Base-by-base conservation (phyloP, 1,140 invertebrate species). In the Pogonognathellus flavescens region DNA sequence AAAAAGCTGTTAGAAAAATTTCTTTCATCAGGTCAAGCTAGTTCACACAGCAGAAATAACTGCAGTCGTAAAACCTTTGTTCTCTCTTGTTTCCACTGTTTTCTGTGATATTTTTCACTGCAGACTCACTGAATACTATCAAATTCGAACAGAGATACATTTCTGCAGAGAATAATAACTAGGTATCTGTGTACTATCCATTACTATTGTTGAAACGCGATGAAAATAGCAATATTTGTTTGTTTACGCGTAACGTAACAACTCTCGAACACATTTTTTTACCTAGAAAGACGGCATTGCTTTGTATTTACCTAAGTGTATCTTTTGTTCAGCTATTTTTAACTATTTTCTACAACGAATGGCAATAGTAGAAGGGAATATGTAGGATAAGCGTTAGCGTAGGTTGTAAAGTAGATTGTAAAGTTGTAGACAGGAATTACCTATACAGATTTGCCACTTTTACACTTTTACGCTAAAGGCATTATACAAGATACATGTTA, bases 181-280 rank as follows among this genome's bases (percentile, higher is more conserved):
- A 41, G 31, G 31, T 41, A 41, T 41, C 31, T 41, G 2, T 41
- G 31, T 41, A 1, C 6, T 41, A 41, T 41, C 31, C 31, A 41
- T 41, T 41, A 41, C 31, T 41, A 41, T 41, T 41, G 31, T 41
- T 1, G 31, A 41, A 76, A 66, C 22, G 25, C 5, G 62, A 66
- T 14, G n/a, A 76, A 76, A 76, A 76, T 13, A 41, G 16, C 49
- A 41, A 41, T 41, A 41, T 76, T 76, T 50, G 10, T 76, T 76
- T 76, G 70, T 76, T 76, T 76, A 76, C 70, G 70, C 70, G 70
- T 76, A 76, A 76, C 62, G 62, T 66, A 66, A 66, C 62, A 66
- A 31, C 62, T 31, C 22, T 66, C 62, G 20, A 66, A 31, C 62
- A 14, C 10, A 14, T 66, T 66, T 10, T 20, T 18, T 25, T 66